These are phyloP conservation scores for Melierax canorus DNA, from an alignment of 2,113 vertebrate species.

Conservation along the genomic window DNA sequence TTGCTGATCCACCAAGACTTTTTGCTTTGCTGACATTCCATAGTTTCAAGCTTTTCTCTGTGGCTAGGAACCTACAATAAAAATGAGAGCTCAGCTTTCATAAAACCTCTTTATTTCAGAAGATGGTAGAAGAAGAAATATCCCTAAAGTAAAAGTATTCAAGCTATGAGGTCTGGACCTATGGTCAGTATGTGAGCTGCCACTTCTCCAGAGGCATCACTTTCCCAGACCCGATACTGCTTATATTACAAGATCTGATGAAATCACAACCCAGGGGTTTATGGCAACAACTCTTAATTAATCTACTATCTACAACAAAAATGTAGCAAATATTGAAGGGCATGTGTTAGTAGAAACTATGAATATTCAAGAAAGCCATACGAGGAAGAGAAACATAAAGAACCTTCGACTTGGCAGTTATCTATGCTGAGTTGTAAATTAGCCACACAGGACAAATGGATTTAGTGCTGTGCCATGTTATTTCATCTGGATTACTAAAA, in stretches of 20 bases:
- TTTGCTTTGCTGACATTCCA: background rate
- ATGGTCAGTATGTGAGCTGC: background rate
- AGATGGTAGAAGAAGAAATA: background rate
- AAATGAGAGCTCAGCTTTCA: background rate
- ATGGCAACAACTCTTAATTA: background rate
- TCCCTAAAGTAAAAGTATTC: background rate
- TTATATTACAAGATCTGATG: background rate
- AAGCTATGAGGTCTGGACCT: background rate
- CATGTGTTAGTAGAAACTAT: background rate
- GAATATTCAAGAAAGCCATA: background rate
- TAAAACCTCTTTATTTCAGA: background rate
- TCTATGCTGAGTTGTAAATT: slow-evolving; percentile 20
- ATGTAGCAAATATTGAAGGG: background rate
- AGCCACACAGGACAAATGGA: background rate
- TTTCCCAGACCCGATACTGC: background rate
- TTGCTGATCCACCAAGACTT: slow-evolving; percentile 2
- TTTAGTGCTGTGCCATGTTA: background rate
- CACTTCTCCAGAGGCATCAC: background rate
- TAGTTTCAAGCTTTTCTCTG: background rate
- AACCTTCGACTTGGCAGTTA: background rate
- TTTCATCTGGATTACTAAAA: slow-evolving; percentile 1
- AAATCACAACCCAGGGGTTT: background rate
- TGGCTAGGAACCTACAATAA: background rate
- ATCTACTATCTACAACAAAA: background rate
- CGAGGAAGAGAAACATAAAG: background rate